A percentile compares a stretch with the other conserved stretches of the same genome.
These are phyloP conservation scores for Rhagoletis pomonella DNA, from an alignment of 1,140 invertebrate species.

Conservation along the genomic window DNA sequence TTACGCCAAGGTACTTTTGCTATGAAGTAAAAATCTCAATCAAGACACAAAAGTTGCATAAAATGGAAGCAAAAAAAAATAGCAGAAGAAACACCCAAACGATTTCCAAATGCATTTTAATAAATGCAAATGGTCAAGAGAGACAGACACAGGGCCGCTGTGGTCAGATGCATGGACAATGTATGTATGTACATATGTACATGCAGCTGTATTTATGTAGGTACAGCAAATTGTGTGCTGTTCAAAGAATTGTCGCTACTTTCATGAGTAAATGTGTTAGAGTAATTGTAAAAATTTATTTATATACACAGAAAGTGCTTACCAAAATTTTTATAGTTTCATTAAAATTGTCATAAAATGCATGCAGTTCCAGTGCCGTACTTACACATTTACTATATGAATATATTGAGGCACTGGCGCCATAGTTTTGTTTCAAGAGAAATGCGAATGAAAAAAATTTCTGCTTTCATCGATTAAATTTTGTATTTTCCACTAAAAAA, in stretches of 20 bases:
- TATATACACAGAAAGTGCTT: slow-evolving; percentile 9
- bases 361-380: neutral
- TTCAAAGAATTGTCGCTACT: too few species aligned
- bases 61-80: slow-evolving; percentile 25
- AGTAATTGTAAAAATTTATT: slow-evolving; percentile 11
- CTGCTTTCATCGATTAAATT: neutral
- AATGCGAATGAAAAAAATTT: neutral
- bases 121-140: slow-evolving; percentile 70
- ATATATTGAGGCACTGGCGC: neutral
- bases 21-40: neutral
- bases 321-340: slow-evolving; percentile 30
- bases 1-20: neutral
- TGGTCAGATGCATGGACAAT: neutral
- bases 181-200: neutral
- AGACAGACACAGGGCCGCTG: slow-evolving; percentile 61
- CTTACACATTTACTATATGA: neutral
- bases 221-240: neutral
- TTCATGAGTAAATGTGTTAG: neutral
- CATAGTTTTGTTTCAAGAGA: neutral
- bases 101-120: slow-evolving; percentile 58
- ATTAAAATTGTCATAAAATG: slow-evolving; percentile 33
- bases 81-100: slow-evolving; percentile 2
- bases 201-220: neutral
- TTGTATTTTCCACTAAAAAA: too few species aligned
- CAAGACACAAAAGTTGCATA: slow-evolving; percentile 13